Base-by-base conservation (phyloP, 2,113 vertebrate genomes). In the Xiphorhynchus elegans region DNA sequence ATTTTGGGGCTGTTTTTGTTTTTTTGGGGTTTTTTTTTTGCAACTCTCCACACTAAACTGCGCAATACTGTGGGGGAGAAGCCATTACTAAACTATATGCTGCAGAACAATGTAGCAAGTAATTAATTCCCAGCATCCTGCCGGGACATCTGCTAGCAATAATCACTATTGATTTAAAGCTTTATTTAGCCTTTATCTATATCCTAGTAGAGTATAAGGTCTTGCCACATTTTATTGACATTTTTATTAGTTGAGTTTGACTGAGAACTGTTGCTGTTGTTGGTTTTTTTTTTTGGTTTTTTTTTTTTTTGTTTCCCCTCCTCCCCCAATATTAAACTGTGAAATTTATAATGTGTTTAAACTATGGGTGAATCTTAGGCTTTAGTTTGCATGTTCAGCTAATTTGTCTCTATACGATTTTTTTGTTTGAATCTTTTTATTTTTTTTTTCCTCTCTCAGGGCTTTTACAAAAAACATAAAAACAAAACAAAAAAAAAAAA, bases 351-450 rank as follows among this genome's bases (percentile, higher is more conserved):
- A 98, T 98, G 98, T 99, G 98, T 99, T 98, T 98, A 98, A 98
- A 98, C 98, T 99, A 98, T 98, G 98, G 98, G 99, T 99, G 99
- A 99, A 98, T 99, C 98, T 97, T 99, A 99, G 99, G 94, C 95
- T 98, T 97, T 98, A 98, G 98, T 98, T 98, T 99, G 99, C 99
- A 99, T 99, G 99, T 99, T 98, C 98, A 98, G 98, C 98, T 98
- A 98, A 98, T 99, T 98, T 97, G 97, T 98, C 98, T 97, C 98
- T 98, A 98, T 97, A 91, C 46, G 75, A 95, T 97, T 97, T 97
- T 50, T 84, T 79, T 37, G 96, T 97, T 98, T 98, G 97, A 96
- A 98, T 97, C 95, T 96, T 96, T 98, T 97, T 92, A 80, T 97
- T 97, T 97, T 97, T 97, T 97, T 97, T 93, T 98, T 98, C 98